phyloP scores from a whole-genome alignment of 2,888 invertebrate species.

The Nomada fucata region DNA sequence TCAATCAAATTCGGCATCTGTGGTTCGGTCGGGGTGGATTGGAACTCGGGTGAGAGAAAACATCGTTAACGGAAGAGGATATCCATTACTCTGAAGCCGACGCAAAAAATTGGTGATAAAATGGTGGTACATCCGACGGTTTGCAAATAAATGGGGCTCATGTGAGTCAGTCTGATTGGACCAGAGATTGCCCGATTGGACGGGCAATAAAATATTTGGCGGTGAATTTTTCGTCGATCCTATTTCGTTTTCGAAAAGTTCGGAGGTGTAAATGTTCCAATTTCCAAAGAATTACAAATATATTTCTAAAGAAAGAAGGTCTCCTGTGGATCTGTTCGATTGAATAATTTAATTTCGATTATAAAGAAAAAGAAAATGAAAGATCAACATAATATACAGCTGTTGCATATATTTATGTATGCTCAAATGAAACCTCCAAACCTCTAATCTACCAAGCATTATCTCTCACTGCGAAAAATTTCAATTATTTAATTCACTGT shows the following conservation, averaged over 20 bases:
- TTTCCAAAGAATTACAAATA: too few species aligned
- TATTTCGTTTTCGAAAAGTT: background rate
- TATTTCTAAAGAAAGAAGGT: too few species aligned
- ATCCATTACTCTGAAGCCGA: slow-evolving; percentile 28
- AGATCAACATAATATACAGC: too few species aligned
- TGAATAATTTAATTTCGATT: too few species aligned
- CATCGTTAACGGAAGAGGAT: slow-evolving; percentile 36
- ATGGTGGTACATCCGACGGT: background rate
- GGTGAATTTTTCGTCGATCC: background rate
- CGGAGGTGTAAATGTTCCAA: too few species aligned
- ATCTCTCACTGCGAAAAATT: too few species aligned
- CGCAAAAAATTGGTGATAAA: slow-evolving; percentile 30
- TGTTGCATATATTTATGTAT: too few species aligned
- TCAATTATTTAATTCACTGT: too few species aligned
- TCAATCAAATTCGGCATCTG: slow-evolving; percentile 31
- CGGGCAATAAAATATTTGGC: background rate
- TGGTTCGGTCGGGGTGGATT: background rate
- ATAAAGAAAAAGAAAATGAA: too few species aligned
- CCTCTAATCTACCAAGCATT: too few species aligned
- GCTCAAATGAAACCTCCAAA: too few species aligned
- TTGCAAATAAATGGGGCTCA: slow-evolving; percentile 22
- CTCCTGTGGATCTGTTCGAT: too few species aligned
- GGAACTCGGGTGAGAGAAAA: background rate
- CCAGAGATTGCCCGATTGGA: background rate
- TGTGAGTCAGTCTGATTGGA: background rate